phyloP scores from a whole-genome alignment of 2,113 vertebrate species.

The Zosterops borbonicus region DNA sequence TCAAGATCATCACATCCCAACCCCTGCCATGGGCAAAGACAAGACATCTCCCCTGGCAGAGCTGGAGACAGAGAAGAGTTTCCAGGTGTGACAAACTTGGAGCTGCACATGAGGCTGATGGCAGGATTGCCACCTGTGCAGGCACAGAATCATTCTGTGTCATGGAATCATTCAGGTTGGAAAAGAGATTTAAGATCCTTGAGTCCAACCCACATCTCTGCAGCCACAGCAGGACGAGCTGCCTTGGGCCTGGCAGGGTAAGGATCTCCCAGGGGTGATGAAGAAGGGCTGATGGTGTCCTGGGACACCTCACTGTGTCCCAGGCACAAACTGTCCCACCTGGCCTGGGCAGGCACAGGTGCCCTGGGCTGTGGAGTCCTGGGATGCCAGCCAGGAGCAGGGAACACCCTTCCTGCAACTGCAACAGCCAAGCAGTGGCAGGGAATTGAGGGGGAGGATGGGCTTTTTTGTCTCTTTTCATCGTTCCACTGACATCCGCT shows the following conservation, averaged over 20 bases:
- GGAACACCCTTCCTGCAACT: not conserved
- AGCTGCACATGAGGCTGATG: not conserved
- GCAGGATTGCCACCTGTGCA: not conserved
- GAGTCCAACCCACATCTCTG: not conserved
- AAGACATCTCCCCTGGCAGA: not conserved
- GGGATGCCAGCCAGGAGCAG: not conserved
- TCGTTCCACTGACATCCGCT: not conserved
- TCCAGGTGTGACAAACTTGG: not conserved
- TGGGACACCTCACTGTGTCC: not conserved
- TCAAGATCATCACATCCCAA: not conserved
- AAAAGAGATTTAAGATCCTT: not conserved
- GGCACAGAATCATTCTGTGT: not conserved
- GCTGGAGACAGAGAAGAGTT: not conserved
- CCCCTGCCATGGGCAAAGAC: not conserved
- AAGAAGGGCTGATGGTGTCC: not conserved
- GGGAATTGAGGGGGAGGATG: not conserved
- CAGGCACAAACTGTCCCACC: not conserved
- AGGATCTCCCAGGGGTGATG: not conserved
- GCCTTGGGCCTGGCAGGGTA: not conserved
- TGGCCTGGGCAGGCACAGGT: not conserved
- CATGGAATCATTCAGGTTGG: not conserved
- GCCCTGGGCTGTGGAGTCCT: accelerated
- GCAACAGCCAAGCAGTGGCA: not conserved
- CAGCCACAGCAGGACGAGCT: not conserved
- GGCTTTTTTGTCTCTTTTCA: not conserved